Percentiles rank a stretch among this genome's conserved stretches.
Conservation (phyloP, 2,888 invertebrate species). For the Melangyna quadrimaculata region DNA sequence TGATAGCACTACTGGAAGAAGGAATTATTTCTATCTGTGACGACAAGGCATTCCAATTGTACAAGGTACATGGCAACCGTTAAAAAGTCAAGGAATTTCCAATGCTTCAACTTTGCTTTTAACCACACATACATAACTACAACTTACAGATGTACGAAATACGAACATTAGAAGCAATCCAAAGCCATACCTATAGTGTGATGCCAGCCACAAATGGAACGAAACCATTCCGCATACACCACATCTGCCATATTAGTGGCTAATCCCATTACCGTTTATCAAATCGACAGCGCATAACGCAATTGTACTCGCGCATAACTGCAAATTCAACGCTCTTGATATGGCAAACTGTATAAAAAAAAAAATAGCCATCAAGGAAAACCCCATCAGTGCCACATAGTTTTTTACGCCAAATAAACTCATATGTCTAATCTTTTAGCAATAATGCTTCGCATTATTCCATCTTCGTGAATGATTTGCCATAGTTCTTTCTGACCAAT, state of each 20-base stretch:
- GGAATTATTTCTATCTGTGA: too few relatives aligned
- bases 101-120: neutral
- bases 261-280: conserved; percentile 71
- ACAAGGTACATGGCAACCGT: conserved; percentile 36
- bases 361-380: neutral
- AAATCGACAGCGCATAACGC: conserved; percentile 67
- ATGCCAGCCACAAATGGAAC: conserved; percentile 62
- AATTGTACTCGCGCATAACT: conserved; percentile 33
- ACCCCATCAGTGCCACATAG: neutral
- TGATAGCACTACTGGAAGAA: too few relatives aligned
- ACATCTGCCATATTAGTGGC: conserved; percentile 69
- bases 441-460: conserved; percentile 32
- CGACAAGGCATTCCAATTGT: too few relatives aligned
- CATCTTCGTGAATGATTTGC: conserved; percentile 58
- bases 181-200: neutral
- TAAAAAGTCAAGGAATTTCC: neutral
- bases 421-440: neutral
- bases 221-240: conserved; percentile 61
- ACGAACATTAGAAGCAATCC: conserved; percentile 30
- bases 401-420: too few relatives aligned
- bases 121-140: neutral
- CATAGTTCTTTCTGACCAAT: conserved; percentile 64
- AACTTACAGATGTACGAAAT: conserved; percentile 32
- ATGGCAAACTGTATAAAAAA: neutral
- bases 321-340: neutral